Conservation (phyloP, 2,888 invertebrate species). For the Galeopsomyia nigrocyanea region DNA sequence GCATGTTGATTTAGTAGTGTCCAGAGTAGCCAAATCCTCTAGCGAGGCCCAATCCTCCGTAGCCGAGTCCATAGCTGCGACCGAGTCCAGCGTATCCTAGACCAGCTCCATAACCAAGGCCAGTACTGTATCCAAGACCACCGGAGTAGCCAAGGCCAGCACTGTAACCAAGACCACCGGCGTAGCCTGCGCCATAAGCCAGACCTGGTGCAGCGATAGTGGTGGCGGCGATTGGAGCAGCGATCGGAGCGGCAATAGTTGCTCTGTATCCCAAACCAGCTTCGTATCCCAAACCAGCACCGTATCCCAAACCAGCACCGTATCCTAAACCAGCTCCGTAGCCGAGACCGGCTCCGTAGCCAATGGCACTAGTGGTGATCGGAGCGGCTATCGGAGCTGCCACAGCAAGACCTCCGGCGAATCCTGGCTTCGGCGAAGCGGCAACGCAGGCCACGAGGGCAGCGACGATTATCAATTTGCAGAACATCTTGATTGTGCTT, state of each 20-base stretch:
- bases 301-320: background rate
- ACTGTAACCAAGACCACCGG: too few species aligned
- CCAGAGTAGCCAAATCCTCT: too few species aligned
- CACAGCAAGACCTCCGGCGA: background rate
- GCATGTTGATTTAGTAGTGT: too few species aligned
- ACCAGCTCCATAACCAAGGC: too few species aligned
- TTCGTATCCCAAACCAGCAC: background rate
- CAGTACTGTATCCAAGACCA: background rate
- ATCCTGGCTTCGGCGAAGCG: conserved; percentile 1
- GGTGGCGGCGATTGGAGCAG: background rate
- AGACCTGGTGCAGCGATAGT: background rate
- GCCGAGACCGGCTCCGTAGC: background rate
- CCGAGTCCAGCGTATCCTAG: too few species aligned
- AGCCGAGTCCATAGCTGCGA: background rate
- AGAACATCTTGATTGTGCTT: conserved; percentile 9
- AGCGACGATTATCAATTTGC: background rate
- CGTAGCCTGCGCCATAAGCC: background rate
- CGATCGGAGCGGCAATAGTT: conserved; percentile 9
- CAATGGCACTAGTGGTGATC: background rate
- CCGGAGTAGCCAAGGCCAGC: background rate
- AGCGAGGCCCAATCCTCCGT: too few species aligned
- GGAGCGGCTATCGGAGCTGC: background rate
- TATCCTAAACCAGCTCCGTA: background rate
- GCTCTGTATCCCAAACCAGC: background rate
- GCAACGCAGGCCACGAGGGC: conserved; percentile 4